These are phyloP conservation scores for Bos indicus DNA, from an alignment of 2,113 vertebrate genomes.

Conservation along the genomic window DNA sequence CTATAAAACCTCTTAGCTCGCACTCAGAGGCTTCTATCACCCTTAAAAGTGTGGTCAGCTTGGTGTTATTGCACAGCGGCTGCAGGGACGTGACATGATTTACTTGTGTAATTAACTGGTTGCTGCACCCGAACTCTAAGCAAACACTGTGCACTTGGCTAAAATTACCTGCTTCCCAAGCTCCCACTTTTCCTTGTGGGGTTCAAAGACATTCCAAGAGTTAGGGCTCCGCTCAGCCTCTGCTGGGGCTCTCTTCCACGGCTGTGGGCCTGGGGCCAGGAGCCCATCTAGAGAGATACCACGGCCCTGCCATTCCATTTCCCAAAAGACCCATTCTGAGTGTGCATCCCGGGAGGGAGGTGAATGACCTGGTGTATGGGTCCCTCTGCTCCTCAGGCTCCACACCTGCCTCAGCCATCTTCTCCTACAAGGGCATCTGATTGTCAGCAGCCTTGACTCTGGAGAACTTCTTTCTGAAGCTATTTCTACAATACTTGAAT, in stretches of 20 bases:
- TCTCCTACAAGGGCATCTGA: not conserved
- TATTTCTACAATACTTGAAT: not conserved
- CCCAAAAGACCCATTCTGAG: not conserved
- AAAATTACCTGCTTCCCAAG: constrained; percentile 48
- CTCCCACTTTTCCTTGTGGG: constrained; percentile 26
- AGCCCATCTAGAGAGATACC: not conserved
- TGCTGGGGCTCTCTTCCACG: not conserved
- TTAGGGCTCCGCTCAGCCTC: not conserved
- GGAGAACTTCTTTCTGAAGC: not conserved
- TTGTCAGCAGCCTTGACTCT: not conserved
- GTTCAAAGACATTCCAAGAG: constrained; percentile 49
- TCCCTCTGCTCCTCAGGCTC: not conserved
- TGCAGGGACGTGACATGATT: constrained; percentile 64
- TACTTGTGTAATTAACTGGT: constrained; percentile 65
- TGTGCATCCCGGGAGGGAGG: not conserved
- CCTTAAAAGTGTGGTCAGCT: constrained; percentile 62
- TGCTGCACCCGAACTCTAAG: constrained; percentile 61
- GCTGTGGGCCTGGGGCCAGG: not conserved
- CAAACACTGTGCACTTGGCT: constrained; percentile 52
- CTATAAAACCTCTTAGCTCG: constrained; percentile 58
- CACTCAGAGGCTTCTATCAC: constrained; percentile 58
- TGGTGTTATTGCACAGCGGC: constrained; percentile 41
- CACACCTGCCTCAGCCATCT: not conserved
- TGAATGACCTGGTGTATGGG: not conserved
- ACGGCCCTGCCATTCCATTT: not conserved